A percentile compares a stretch with the other conserved stretches of the same genome.
phyloP scores from a whole-genome alignment of 92 coral and sea anemone species.

The Bergia puertoricense region DNA sequence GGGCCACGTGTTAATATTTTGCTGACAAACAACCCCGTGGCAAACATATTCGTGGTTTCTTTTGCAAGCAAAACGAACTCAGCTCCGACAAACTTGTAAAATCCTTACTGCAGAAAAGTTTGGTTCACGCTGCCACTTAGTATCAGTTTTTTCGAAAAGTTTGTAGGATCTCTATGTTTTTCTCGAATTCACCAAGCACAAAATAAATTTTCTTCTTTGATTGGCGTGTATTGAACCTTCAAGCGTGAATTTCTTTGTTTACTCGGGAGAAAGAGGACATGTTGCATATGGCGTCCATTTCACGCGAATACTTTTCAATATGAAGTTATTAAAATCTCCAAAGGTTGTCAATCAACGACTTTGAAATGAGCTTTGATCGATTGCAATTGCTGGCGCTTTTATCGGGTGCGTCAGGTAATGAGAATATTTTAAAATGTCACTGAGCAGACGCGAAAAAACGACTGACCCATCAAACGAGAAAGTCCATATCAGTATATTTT shows the following conservation, averaged over 20 bases:
- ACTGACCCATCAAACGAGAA: neutral
- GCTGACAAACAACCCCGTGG: neutral
- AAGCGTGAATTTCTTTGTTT: neutral
- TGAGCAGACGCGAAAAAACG: neutral
- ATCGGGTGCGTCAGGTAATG: conserved; percentile 4
- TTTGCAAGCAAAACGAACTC: too few relatives aligned
- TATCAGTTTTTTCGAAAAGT: too few relatives aligned
- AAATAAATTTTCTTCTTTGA: too few relatives aligned
- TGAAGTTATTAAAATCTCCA: neutral
- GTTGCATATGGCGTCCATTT: neutral
- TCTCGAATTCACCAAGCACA: neutral
- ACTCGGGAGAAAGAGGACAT: neutral
- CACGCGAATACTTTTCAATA: conserved; percentile 5
- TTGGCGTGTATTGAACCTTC: too few relatives aligned
- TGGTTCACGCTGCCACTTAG: too few relatives aligned
- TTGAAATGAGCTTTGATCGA: neutral
- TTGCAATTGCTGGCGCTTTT: neutral
- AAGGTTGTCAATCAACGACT: conserved; percentile 9
- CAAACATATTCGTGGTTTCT: neutral
- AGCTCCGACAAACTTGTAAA: neutral
- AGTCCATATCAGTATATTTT: neutral
- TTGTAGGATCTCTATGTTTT: neutral
- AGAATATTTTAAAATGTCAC: conserved; percentile 13
- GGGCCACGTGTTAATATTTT: too few relatives aligned
- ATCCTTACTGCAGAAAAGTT: neutral